These are phyloP conservation scores for Hyla sarda DNA, from an alignment of 2,113 vertebrate species.

Conservation along the genomic window DNA sequence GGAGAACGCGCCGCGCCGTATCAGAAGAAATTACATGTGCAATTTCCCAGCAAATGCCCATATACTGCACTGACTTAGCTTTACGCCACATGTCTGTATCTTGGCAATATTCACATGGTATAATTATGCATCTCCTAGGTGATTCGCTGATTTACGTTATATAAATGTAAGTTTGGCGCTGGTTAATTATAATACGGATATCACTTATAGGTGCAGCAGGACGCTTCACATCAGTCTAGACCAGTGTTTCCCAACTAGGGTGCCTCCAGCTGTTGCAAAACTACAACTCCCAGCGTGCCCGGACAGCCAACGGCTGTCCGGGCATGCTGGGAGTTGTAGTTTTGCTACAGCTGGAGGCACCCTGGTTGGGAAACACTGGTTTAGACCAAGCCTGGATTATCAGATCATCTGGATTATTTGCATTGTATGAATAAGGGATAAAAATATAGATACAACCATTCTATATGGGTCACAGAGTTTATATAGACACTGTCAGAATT, in stretches of 20 bases:
- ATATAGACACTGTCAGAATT: too few relatives aligned
- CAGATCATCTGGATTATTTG: conserved; percentile 3
- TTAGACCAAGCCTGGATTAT: neutral
- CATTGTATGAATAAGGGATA: neutral
- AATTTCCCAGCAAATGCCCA: neutral
- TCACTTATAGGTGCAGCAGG: neutral
- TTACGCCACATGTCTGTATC: neutral
- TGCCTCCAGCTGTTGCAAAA: too few relatives aligned
- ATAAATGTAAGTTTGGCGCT: neutral
- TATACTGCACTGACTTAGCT: neutral
- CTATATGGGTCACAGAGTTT: neutral
- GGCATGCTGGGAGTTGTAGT: too few relatives aligned
- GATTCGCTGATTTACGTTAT: neutral
- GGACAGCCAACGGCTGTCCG: too few relatives aligned
- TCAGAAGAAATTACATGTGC: neutral
- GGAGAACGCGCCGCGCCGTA: neutral
- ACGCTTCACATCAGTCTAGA: neutral
- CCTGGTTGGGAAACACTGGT: too few relatives aligned
- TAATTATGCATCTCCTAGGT: conserved; percentile 2
- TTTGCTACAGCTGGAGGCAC: too few relatives aligned
- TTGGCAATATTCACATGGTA: neutral
- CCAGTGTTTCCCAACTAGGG: too few relatives aligned
- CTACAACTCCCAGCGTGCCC: too few relatives aligned
- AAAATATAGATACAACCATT: neutral
- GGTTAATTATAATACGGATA: neutral